Base-by-base conservation (phyloP, 2,888 invertebrate genomes). In the Conomelus anceps region DNA sequence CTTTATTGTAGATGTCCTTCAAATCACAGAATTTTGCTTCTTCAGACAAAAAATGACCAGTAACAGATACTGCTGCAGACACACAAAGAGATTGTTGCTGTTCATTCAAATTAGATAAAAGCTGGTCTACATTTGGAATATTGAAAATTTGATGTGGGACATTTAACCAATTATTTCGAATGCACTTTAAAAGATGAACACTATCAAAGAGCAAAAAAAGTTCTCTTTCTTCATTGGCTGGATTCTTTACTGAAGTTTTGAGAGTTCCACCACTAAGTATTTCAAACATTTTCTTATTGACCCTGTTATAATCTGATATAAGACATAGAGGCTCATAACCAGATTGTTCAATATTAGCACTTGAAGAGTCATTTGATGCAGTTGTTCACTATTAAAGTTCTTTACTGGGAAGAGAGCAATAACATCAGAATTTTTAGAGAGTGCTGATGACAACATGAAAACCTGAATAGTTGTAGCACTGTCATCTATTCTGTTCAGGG, bases 91-190 rank as follows among this genome's bases (percentile, higher is more conserved):
- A n/a, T n/a, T n/a, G n/a, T n/a, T n/a, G n/a, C n/a, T n/a, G n/a
- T n/a, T n/a, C n/a, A n/a, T n/a, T n/a, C n/a, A n/a, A n/a, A n/a
- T n/a, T n/a, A n/a, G n/a, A n/a, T n/a, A n/a, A n/a, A n/a, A n/a
- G n/a, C n/a, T n/a, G n/a, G n/a, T n/a, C n/a, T n/a, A n/a, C n/a
- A n/a, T n/a, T n/a, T n/a, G n/a, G n/a, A n/a, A n/a, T n/a, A n/a
- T n/a, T n/a, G n/a, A n/a, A n/a, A n/a, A n/a, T n/a, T n/a, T n/a
- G n/a, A n/a, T n/a, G n/a, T n/a, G n/a, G n/a, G n/a, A n/a, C n/a
- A 85, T 89, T 89, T 85, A 89, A 85, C 89, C 89, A 89, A 85
- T 89, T 89, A 26, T 89, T 89, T 11, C 85, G 24, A 85, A 89
- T 85, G 24, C n/a, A 85, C 22, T 89, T 89, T 85, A 89, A 85